phyloP scores from a whole-genome alignment of 2,888 invertebrate species.

The Cosmia trapezina region DNA sequence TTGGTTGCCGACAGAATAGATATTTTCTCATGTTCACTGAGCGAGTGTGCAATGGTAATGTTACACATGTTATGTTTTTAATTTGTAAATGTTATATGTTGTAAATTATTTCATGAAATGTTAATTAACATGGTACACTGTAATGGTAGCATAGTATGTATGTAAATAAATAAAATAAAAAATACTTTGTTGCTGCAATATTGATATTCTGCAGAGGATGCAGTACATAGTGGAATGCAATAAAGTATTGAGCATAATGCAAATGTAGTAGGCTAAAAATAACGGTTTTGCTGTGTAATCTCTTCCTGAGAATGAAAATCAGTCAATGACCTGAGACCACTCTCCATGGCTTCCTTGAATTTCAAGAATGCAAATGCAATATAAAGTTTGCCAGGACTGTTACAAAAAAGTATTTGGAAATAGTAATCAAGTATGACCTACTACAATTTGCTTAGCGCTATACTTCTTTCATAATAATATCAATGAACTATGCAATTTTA shows the following conservation, averaged over 20 bases:
- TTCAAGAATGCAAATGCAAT: not conserved
- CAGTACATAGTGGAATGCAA: not conserved
- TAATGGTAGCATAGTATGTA: too few species aligned
- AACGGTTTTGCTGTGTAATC: not conserved
- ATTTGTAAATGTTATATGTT: too few species aligned
- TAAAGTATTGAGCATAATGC: not conserved
- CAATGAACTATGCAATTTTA: not conserved
- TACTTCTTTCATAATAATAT: not conserved
- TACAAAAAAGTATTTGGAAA: not conserved
- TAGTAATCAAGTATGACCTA: not conserved
- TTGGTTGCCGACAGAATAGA: too few species aligned
- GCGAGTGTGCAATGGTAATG: too few species aligned
- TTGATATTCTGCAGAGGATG: not conserved
- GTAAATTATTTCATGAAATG: too few species aligned
- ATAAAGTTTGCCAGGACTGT: not conserved
- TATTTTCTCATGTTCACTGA: too few species aligned
- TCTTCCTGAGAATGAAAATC: not conserved
- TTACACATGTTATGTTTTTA: too few species aligned
- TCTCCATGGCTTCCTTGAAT: constrained; percentile 9
- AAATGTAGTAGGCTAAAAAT: not conserved
- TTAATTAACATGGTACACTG: too few species aligned
- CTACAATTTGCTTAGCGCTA: not conserved
- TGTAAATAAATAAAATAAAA: too few species aligned
- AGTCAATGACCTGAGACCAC: not conserved
- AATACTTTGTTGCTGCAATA: constrained; percentile 1